Evolutionary conservation across 2,113 vertebrate species (phyloP).

Genomic region (Phoenicopterus ruber): DNA sequence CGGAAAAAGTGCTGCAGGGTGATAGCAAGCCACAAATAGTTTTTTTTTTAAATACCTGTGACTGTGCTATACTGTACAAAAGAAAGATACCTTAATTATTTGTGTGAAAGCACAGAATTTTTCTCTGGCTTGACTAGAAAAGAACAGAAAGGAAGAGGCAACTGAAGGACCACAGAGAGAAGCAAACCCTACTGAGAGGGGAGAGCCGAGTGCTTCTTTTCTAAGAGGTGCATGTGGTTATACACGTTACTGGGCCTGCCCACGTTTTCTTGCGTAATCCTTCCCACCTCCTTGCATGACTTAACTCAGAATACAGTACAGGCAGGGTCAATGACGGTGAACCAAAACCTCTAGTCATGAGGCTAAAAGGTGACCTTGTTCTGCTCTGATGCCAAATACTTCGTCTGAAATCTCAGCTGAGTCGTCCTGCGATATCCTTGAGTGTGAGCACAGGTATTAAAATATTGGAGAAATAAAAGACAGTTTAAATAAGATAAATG

Average conservation of each 20-base stretch:
- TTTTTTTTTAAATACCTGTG: not conserved
- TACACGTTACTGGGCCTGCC: not conserved
- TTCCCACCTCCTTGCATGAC: constrained; percentile 3
- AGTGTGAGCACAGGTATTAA: not conserved
- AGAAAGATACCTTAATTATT: not conserved
- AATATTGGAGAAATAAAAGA: not conserved
- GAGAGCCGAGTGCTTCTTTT: not conserved
- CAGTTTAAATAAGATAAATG: not conserved
- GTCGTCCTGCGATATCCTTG: not conserved
- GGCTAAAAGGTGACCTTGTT: constrained; percentile 62
- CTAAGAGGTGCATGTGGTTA: not conserved
- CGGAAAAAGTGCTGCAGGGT: not conserved
- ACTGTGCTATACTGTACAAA: not conserved
- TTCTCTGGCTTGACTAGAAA: not conserved
- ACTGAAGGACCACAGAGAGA: not conserved
- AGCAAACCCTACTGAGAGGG: not conserved
- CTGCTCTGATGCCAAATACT: not conserved
- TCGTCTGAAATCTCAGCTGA: not conserved
- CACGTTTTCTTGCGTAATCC: constrained; percentile 3
- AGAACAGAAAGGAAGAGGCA: not conserved
- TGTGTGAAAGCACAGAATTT: not conserved
- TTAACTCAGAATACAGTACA: not conserved
- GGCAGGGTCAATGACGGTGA: not conserved
- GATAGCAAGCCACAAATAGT: not conserved
- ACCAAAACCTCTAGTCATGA: constrained; percentile 27